Percentiles rank a stretch among this genome's conserved stretches.
These are phyloP conservation scores for Xylota segnis DNA, from an alignment of 2,888 invertebrate species.

Conservation along the genomic window DNA sequence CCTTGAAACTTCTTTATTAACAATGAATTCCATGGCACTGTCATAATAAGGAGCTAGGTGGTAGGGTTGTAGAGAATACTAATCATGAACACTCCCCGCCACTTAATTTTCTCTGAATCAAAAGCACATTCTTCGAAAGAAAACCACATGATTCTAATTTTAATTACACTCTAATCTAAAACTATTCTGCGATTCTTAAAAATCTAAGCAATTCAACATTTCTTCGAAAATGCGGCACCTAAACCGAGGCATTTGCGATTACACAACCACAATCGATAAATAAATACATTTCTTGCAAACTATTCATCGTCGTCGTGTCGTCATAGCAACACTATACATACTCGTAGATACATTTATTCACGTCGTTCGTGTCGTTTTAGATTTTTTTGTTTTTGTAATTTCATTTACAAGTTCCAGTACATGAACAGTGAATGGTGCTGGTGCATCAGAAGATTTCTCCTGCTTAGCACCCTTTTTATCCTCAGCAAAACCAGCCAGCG, in stretches of 20 bases:
- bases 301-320: conserved; percentile 1
- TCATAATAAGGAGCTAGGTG: no score
- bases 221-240: conserved; percentile 13
- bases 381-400: background rate
- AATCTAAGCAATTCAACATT: conserved; percentile 17
- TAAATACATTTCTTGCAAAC: conserved; percentile 30
- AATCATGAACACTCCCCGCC: no score
- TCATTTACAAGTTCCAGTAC: conserved; percentile 5
- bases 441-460: conserved; percentile 18
- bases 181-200: conserved; percentile 10
- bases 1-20: no score
- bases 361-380: background rate
- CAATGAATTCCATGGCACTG: no score
- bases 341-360: conserved; percentile 5
- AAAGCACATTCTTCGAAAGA: background rate
- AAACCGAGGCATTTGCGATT: background rate
- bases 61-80: no score
- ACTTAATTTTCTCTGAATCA: no score
- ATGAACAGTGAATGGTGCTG: background rate
- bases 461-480: conserved; percentile 49
- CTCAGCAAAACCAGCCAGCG: conserved; percentile 29
- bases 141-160: background rate
- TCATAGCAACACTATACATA: conserved; percentile 11
- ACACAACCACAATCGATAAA: conserved; percentile 20
- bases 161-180: conserved; percentile 5